phyloP scores from a whole-genome alignment of 2,113 vertebrate genomes.

The Grallaria varia region DNA sequence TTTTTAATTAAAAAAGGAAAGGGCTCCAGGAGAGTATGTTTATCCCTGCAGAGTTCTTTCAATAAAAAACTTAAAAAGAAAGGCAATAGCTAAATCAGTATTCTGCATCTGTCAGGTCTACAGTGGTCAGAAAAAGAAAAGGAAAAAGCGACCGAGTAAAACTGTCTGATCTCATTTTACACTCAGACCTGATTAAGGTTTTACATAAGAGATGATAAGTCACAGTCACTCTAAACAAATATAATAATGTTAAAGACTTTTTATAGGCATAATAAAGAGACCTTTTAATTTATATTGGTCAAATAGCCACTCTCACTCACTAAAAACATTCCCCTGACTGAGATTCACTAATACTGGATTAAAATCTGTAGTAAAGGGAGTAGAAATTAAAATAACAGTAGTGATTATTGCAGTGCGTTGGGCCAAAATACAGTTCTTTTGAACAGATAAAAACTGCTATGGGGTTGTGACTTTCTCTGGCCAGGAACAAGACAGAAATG shows the following conservation, averaged over 20 bases:
- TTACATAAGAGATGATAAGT: not conserved
- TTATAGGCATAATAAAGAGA: not conserved
- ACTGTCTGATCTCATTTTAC: slow-evolving; percentile 8
- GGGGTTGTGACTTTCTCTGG: not conserved
- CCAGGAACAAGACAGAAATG: not conserved
- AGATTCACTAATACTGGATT: not conserved
- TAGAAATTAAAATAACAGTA: not conserved
- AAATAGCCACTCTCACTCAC: not conserved
- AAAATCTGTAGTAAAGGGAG: not conserved
- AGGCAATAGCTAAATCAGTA: not conserved
- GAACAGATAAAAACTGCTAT: not conserved
- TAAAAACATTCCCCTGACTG: not conserved
- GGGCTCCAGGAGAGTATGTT: not conserved
- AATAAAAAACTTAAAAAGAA: not conserved
- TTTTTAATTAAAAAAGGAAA: not conserved
- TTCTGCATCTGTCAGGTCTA: not conserved
- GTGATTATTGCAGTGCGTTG: not conserved
- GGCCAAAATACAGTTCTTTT: not conserved
- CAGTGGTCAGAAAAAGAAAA: not conserved
- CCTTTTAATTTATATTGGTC: not conserved
- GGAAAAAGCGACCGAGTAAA: not conserved
- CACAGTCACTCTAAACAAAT: not conserved
- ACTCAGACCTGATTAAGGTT: slow-evolving; percentile 6
- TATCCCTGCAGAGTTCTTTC: not conserved
- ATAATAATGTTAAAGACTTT: not conserved